phyloP scores from a whole-genome alignment of 2,797 vertebrate species.

The Mycteria americana region DNA sequence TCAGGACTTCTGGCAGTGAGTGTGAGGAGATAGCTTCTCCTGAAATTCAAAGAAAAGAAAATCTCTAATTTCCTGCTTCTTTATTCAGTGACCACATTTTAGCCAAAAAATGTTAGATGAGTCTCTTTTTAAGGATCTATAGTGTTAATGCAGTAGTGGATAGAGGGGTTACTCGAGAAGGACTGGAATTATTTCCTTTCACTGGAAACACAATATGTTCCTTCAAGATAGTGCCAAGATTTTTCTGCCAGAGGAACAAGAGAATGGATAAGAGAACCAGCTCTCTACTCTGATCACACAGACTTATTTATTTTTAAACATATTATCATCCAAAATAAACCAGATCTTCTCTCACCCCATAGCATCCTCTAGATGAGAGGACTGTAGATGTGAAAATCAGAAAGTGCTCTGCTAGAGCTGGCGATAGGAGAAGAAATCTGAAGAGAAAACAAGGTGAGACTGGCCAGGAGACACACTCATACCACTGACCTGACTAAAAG shows the following conservation, averaged over 20 bases:
- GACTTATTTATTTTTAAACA: background rate
- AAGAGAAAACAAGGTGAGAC: background rate
- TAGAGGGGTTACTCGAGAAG: background rate
- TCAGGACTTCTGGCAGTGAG: background rate
- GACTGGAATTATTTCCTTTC: conserved; percentile 21
- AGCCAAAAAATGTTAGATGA: background rate
- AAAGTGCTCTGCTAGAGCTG: background rate
- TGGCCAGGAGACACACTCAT: background rate
- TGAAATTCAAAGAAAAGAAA: background rate
- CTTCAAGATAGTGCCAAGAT: background rate
- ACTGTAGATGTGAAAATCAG: background rate
- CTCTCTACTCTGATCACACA: background rate
- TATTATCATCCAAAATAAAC: background rate
- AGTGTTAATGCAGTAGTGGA: background rate
- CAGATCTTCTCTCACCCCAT: background rate
- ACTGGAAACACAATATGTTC: background rate
- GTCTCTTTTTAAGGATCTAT: background rate
- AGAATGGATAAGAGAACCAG: background rate
- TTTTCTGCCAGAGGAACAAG: background rate
- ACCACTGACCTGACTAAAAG: background rate
- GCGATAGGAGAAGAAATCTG: background rate
- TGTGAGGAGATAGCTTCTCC: background rate
- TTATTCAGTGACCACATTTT: background rate
- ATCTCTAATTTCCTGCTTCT: background rate
- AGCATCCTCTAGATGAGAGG: background rate